Base-by-base conservation (phyloP, 2,888 invertebrate genomes). In the Hirtodrosophila duncani region DNA sequence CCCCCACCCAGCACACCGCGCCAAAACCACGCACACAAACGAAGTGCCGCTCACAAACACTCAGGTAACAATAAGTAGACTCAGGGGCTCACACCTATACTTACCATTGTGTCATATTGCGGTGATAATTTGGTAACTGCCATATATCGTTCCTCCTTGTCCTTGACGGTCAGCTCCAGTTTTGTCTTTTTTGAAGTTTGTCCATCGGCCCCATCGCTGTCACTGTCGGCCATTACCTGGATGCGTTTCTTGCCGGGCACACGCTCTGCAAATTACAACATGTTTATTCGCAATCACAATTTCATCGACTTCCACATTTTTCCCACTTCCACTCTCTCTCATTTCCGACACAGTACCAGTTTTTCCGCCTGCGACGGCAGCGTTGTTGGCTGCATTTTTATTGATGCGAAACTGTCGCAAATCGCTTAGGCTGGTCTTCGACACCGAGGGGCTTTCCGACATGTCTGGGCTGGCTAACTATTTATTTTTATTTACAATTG, bases 211-310 rank as follows among this genome's bases (percentile, higher is more conserved):
- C 80, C 57, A 29, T 86, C 87, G 11, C 85, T 86, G 33, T 86
- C 87, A 60, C 86, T 87, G 43, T 87, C 87, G 6, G 82, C 70
- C 64, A 87, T 78, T 41, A 84, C 81, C 60, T 81, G 82, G 36
- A 87, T 85, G 11, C 87, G 82, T 48, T 86, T 87, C 52, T 83
- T 84, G 11, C 86, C 87, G n/a, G 86, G 86, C 24, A 85, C 82
- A 17, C 81, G 82, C 56, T 84, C 86, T 85, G 53, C 16, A 41
- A 56, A 33, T n/a, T n/a, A n/a, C n/a, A n/a, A n/a, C n/a, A n/a
- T n/a, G n/a, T n/a, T n/a, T n/a, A n/a, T n/a, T n/a, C n/a, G n/a
- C n/a, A n/a, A n/a, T n/a, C n/a, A n/a, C n/a, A n/a, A n/a, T n/a
- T n/a, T n/a, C n/a, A n/a, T n/a, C n/a, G n/a, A n/a, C n/a, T n/a